Percentiles rank a stretch among this genome's conserved stretches.
These are phyloP conservation scores for Puma concolor DNA, from an alignment of 2,113 vertebrate species.

Conservation along the genomic window DNA sequence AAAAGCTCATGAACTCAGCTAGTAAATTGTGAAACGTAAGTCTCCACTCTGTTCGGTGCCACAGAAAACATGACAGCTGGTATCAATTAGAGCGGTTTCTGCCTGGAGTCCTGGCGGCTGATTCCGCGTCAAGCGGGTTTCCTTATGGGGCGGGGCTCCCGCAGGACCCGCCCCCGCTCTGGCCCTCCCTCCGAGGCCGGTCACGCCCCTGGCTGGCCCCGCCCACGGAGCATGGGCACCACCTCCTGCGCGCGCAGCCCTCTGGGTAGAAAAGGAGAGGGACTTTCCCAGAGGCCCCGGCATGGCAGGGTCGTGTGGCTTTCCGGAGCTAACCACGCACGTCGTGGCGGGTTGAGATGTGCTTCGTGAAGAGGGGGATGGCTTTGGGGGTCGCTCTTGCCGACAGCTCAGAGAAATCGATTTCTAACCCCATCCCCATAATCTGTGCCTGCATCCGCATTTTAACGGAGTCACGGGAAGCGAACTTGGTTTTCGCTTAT, in stretches of 20 bases:
- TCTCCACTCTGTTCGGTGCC: neutral
- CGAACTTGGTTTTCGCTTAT: neutral
- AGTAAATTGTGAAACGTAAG: conserved; percentile 16
- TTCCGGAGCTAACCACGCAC: neutral
- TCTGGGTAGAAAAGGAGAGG: neutral
- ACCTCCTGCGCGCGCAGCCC: accelerated
- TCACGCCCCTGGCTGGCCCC: neutral
- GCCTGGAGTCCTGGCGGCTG: neutral
- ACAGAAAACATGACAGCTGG: conserved; percentile 53
- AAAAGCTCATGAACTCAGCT: conserved; percentile 61
- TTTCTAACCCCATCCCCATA: accelerated
- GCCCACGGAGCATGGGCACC: neutral
- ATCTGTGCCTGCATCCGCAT: neutral
- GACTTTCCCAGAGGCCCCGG: neutral
- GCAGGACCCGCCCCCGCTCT: too few species aligned
- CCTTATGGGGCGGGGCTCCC: neutral
- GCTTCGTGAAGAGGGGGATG: accelerated
- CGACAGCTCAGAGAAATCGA: neutral
- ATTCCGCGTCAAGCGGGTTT: neutral
- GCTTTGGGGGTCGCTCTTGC: accelerated
- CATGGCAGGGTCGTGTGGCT: neutral
- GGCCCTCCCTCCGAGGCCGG: accelerated
- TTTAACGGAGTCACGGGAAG: neutral
- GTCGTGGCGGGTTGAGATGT: neutral
- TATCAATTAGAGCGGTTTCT: conserved; percentile 16